A percentile compares a stretch with the other conserved stretches of the same genome.
These are phyloP conservation scores for Sminthurides bifidus DNA, from an alignment of 1,140 invertebrate genomes.

Conservation along the genomic window DNA sequence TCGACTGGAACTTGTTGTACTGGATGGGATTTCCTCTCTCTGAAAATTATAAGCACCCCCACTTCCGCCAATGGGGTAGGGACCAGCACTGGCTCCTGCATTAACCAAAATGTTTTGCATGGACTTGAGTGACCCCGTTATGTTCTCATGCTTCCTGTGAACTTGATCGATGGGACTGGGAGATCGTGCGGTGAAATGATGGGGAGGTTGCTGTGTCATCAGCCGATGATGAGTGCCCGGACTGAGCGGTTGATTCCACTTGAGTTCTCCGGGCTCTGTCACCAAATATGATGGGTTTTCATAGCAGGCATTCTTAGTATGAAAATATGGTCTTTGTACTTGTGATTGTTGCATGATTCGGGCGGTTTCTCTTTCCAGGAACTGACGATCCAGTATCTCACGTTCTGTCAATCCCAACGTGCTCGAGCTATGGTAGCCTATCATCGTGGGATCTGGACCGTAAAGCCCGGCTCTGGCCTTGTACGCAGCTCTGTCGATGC, in stretches of 20 bases:
- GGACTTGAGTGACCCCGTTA: constrained; percentile 26
- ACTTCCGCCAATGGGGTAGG: neutral
- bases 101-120: constrained; percentile 31
- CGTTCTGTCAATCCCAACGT: neutral
- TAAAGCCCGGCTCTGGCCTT: neutral
- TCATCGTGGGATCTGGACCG: too few species aligned
- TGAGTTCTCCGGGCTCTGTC: constrained; percentile 28
- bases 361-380: constrained; percentile 13
- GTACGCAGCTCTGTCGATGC: neutral
- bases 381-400: constrained; percentile 15
- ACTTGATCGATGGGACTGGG: constrained; percentile 21
- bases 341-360: neutral
- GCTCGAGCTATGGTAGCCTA: too few species aligned
- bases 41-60: neutral
- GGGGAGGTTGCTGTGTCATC: constrained; percentile 4
- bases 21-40: neutral
- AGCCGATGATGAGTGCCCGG: neutral
- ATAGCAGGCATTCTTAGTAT: constrained; percentile 28
- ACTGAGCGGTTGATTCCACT: constrained; percentile 5
- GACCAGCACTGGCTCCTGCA: constrained; percentile 18
- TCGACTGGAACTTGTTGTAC: neutral
- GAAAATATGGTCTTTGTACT: constrained; percentile 7
- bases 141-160: constrained; percentile 21
- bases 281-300: constrained; percentile 31
- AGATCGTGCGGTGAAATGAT: constrained; percentile 9